Evolutionary conservation across 2,113 vertebrate species (phyloP).

Genomic region (Mormoops blainvillei): DNA sequence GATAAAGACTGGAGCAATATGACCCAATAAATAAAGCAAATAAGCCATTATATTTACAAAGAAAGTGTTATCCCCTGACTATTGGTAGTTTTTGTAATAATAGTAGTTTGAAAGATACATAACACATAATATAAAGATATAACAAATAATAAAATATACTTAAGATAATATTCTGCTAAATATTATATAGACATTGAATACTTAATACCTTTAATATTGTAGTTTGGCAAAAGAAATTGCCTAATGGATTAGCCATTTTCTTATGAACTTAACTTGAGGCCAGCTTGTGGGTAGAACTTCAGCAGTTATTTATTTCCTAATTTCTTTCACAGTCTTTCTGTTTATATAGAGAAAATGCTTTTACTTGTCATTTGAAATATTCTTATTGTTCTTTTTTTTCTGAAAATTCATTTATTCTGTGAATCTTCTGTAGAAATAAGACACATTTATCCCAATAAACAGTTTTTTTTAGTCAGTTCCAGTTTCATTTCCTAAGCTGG

Average conservation of each 20-base stretch:
- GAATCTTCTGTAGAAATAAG: background rate
- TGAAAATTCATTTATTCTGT: background rate
- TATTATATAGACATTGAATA: background rate
- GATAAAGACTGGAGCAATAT: background rate
- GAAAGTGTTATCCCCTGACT: background rate
- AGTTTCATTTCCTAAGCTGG: background rate
- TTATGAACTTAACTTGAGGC: background rate
- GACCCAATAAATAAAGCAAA: constrained; percentile 21
- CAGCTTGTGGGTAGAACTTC: background rate
- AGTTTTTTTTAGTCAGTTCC: background rate
- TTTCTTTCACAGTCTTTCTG: background rate
- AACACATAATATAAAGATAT: background rate
- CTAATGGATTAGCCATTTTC: background rate
- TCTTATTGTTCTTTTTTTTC: background rate
- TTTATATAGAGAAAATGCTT: background rate
- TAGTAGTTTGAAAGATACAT: background rate
- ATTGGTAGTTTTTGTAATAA: background rate
- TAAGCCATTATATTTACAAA: background rate
- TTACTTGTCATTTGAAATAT: background rate
- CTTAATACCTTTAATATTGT: constrained; percentile 26
- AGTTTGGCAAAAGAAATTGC: background rate
- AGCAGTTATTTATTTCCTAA: constrained; percentile 14
- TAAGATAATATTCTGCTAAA: background rate
- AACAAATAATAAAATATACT: background rate
- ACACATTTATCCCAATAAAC: background rate